Evolutionary conservation across 2,113 vertebrate species (phyloP), one percentile per base, ranked within the genome.

Genomic region (Eubucco bourcierii): DNA sequence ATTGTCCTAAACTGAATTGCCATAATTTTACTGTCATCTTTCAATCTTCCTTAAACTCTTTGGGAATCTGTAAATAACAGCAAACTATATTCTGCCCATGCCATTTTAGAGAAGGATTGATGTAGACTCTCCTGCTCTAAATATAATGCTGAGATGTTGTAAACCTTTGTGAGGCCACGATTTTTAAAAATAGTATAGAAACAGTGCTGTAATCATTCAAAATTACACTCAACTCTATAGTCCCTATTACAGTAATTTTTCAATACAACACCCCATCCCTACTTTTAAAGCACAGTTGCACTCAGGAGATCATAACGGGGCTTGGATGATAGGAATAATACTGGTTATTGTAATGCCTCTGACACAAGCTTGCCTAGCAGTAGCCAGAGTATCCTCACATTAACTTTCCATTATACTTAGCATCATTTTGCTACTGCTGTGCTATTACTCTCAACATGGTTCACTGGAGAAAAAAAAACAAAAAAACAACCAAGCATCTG

Each of bases 211-310:
- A 95, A 91, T 94, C 77, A 87, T 73, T 87, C 72, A 85, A 75
- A 84, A 90, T 97, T 90, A 92, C 75, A 28, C 80, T 68, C 64
- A 63, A 79, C 47, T 75, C 34, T 72, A 6, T 7, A 74, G 34
- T 56, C 75, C 71, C 93, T 63, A 84, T 92, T 84, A 92, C 59
- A 85, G 91, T 90, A 90, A 94, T 95, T 97, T 97, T 97, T 96
- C 90, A 96, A 91, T 89, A 80, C 28, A 70, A 19, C 55, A 80
- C 74, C 73, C 68, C 41, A 88, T 59, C 58, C 64, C 61, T 80
- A 81, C 79, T 87, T 90, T 94, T 74, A 93, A 44, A 92, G 81
- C 59, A 89, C 72, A 94, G 75, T 87, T 88, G 55, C 84, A 71
- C 67, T 86, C 91, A 88, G 70, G 94, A 39, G 90, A 92, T 95